Conservation (phyloP, 1,140 invertebrate species). For the Saccostrea echinata region DNA sequence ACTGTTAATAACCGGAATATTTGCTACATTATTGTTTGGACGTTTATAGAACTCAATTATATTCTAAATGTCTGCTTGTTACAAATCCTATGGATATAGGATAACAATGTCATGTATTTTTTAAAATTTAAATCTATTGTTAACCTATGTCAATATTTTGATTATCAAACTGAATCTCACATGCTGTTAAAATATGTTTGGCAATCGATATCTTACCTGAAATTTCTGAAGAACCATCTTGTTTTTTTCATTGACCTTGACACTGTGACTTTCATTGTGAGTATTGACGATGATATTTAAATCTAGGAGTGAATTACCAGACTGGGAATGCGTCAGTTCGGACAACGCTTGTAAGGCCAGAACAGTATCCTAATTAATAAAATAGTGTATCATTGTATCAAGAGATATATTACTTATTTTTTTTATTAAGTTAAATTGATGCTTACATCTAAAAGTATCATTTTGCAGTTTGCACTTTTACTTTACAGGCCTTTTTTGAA, state of each 20-base stretch:
- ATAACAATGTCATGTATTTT: too few relatives aligned
- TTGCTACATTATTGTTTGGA: too few relatives aligned
- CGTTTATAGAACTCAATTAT: too few relatives aligned
- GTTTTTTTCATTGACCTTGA: conserved; percentile 6
- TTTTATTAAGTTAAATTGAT: not conserved
- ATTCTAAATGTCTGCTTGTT: too few relatives aligned
- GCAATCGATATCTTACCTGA: conserved; percentile 9
- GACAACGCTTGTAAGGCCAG: conserved; percentile 23
- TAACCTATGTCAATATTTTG: too few relatives aligned
- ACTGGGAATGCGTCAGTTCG: not conserved
- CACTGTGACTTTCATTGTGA: not conserved
- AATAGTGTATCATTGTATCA: too few relatives aligned
- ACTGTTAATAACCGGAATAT: too few relatives aligned
- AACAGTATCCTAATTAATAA: conserved; percentile 10
- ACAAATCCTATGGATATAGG: too few relatives aligned
- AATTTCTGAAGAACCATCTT: conserved; percentile 24
- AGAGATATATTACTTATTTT: not conserved
- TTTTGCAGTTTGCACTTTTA: not conserved
- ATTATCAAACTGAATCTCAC: too few relatives aligned
- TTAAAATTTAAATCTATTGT: too few relatives aligned
- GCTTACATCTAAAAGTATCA: not conserved
- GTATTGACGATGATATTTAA: not conserved
- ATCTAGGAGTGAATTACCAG: not conserved
- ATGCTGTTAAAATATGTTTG: too few relatives aligned
- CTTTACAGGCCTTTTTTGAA: not conserved